phyloP scores from a whole-genome alignment of 2,113 vertebrate genomes.

The Cervus canadensis region DNA sequence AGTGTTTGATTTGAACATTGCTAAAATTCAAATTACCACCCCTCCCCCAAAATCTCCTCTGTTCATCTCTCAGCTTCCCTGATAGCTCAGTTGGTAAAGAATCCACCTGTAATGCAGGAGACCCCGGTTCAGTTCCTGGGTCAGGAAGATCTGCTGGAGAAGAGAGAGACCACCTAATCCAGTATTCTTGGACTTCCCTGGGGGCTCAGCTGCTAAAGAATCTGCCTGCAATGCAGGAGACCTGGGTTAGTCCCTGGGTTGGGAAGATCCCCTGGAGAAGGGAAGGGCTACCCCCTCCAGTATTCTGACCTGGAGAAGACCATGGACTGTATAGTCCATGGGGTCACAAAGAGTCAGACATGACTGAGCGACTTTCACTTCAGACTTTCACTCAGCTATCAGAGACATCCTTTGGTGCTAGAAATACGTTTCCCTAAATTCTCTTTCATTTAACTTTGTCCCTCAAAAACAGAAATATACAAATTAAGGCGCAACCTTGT shows the following conservation, averaged over 20 bases:
- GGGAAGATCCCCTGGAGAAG: background rate
- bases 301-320: background rate
- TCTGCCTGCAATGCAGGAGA: background rate
- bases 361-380: background rate
- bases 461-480: background rate
- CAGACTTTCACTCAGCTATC: background rate
- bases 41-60: background rate
- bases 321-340: background rate
- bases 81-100: background rate
- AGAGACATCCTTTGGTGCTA: background rate
- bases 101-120: background rate
- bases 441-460: background rate
- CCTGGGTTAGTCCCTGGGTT: background rate
- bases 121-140: fast-evolving
- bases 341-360: fast-evolving
- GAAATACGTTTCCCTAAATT: background rate
- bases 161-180: background rate
- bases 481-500: background rate
- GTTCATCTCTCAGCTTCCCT: background rate
- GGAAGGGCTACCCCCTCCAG: background rate
- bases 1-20: background rate
- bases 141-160: background rate
- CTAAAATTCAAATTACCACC: background rate
- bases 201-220: background rate
- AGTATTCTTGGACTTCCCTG: background rate